A percentile compares a stretch with the other conserved stretches of the same genome.
phyloP scores from a whole-genome alignment of 2,888 invertebrate species.

The Toxonevra muliebris region DNA sequence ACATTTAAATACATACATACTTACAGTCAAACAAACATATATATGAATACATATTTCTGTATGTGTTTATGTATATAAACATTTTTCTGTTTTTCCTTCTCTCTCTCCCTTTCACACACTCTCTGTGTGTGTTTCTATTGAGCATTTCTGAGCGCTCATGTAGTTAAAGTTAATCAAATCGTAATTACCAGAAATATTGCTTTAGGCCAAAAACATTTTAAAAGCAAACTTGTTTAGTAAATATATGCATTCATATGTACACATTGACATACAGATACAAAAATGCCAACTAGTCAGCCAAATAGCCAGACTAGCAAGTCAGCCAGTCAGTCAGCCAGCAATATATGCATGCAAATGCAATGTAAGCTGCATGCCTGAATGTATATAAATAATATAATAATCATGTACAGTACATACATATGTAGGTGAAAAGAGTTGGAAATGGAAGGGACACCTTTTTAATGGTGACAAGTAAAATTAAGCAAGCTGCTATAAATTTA shows the following conservation, averaged over 20 bases:
- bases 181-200: conserved; percentile 60
- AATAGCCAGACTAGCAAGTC: too few species aligned
- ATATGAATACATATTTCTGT: conserved; percentile 13
- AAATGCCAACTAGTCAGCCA: not conserved
- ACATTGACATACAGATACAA: conserved; percentile 24
- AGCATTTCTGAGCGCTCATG: conserved; percentile 53
- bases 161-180: conserved; percentile 64
- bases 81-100: conserved; percentile 11
- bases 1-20: conserved; percentile 39
- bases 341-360: too few species aligned
- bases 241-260: conserved; percentile 33
- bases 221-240: conserved; percentile 62
- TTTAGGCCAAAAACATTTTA: conserved; percentile 56
- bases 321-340: too few species aligned
- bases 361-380: too few species aligned
- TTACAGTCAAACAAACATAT: conserved; percentile 31
- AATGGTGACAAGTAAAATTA: too few species aligned
- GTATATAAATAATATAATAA: too few species aligned
- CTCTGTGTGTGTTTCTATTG: conserved; percentile 4
- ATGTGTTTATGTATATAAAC: conserved; percentile 22
- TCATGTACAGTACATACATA: too few species aligned
- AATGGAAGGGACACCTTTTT: too few species aligned
- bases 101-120: not conserved
- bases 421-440: too few species aligned
- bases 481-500: too few species aligned